Conservation (phyloP, 2,797 vertebrate genomes). For the Gastrophryne carolinensis region DNA sequence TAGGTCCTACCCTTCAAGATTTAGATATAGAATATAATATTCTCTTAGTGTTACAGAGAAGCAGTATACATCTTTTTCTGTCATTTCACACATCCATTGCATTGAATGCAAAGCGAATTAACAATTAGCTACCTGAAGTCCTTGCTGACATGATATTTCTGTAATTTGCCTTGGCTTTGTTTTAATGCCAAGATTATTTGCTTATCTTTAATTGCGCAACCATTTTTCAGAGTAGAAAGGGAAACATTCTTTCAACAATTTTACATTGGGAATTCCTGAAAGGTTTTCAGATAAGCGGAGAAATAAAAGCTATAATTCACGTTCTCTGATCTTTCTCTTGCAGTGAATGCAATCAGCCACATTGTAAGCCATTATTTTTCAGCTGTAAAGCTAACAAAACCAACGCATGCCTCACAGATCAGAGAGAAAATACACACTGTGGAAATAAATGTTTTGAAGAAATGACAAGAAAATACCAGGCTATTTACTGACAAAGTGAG, state of each 20-base stretch:
- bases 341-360: slow-evolving; percentile 47
- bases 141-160: slow-evolving; percentile 30
- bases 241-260: slow-evolving; percentile 31
- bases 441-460: slow-evolving; percentile 36
- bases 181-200: slow-evolving; percentile 40
- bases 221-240: neutral
- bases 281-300: slow-evolving; percentile 40
- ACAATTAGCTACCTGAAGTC: neutral
- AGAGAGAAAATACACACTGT: slow-evolving; percentile 44
- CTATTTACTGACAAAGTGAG: slow-evolving; percentile 28
- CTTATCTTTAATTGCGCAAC: slow-evolving; percentile 26
- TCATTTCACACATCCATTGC: no score
- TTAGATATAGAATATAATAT: no score
- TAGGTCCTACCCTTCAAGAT: no score
- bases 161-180: slow-evolving; percentile 13
- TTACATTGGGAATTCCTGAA: slow-evolving; percentile 28
- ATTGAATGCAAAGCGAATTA: neutral
- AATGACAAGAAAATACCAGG: slow-evolving; percentile 45
- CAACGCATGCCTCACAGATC: slow-evolving; percentile 34
- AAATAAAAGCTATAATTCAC: slow-evolving; percentile 45
- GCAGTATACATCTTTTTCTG: no score
- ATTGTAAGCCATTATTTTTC: slow-evolving; percentile 50
- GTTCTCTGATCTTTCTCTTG: slow-evolving; percentile 31
- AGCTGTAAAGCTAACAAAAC: slow-evolving; percentile 51
- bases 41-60: no score